phyloP scores from a whole-genome alignment of 2,888 invertebrate genomes.

The Notodonta ziczac region DNA sequence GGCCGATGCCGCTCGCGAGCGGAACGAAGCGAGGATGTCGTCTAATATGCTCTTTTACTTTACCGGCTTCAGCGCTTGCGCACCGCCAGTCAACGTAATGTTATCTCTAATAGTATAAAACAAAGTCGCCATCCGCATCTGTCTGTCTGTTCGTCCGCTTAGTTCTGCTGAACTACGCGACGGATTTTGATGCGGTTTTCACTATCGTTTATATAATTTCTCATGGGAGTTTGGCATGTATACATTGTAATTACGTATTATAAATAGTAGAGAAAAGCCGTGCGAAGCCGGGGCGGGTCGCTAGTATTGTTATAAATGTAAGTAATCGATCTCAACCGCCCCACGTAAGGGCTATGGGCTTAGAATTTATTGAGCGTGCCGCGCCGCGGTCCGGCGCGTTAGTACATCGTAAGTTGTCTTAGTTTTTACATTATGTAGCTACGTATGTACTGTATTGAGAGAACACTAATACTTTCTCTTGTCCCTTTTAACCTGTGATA shows the following conservation, averaged over 20 bases:
- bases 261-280: no score
- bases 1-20: constrained; percentile 13
- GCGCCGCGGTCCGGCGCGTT: constrained; percentile 47
- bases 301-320: constrained; percentile 55
- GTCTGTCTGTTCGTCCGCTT: no score
- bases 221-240: no score
- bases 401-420: constrained; percentile 76
- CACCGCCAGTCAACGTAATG: constrained; percentile 73
- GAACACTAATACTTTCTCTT: constrained; percentile 83
- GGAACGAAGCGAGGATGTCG: constrained; percentile 38
- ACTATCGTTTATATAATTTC: no score
- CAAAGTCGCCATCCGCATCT: no score
- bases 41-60: constrained; percentile 60
- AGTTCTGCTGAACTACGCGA: no score
- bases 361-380: constrained; percentile 55
- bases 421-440: constrained; percentile 67
- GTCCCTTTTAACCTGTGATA: constrained; percentile 85
- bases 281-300: no score
- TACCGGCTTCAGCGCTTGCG: constrained; percentile 70
- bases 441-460: constrained; percentile 75
- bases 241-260: no score
- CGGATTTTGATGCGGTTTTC: no score
- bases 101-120: constrained; percentile 25
- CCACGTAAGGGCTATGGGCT: constrained; percentile 69
- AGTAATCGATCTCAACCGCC: constrained; percentile 82